Conservation (phyloP, 1,140 invertebrate genomes). For the Apis cerana region DNA sequence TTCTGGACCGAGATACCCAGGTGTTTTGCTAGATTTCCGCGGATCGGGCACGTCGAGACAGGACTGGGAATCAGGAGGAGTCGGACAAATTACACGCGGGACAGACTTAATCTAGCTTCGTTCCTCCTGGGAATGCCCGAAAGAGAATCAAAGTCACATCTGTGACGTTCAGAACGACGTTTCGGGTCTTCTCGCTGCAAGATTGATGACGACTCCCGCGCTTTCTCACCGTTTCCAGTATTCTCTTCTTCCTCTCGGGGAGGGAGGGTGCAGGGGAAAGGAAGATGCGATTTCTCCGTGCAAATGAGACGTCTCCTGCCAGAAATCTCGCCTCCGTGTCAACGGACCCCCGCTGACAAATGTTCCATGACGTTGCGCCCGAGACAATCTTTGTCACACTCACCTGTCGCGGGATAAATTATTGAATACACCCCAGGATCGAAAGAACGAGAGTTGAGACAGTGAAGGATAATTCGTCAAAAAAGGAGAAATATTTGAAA, state of each 20-base stretch:
- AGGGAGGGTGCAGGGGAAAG: conserved; percentile 48
- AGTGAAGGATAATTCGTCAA: background rate
- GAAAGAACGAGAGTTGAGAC: background rate
- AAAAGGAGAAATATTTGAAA: background rate
- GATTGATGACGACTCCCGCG: conserved; percentile 66
- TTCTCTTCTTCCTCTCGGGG: conserved; percentile 26
- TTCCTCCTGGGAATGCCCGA: conserved; percentile 70
- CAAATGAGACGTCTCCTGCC: conserved; percentile 61
- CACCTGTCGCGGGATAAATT: conserved; percentile 7
- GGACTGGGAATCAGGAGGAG: conserved; percentile 40
- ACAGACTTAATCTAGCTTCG: conserved; percentile 71
- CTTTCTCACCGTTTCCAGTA: conserved; percentile 41
- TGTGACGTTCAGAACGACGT: conserved; percentile 70
- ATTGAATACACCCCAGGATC: background rate
- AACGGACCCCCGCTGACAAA: conserved; percentile 54
- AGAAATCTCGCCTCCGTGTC: conserved; percentile 34
- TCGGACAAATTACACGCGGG: conserved; percentile 57
- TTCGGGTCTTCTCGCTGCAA: conserved; percentile 65
- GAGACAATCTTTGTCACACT: conserved; percentile 43
- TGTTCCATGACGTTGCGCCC: conserved; percentile 56
- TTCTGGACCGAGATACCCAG: conserved; percentile 57
- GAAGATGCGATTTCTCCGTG: conserved; percentile 64
- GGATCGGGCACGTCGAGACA: conserved; percentile 55
- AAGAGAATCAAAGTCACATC: conserved; percentile 79
- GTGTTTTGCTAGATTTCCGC: conserved; percentile 56